Evolutionary conservation across 2,888 invertebrate genomes (phyloP), one percentile per base, ranked within the genome.

Genomic region (Carcina quercana): DNA sequence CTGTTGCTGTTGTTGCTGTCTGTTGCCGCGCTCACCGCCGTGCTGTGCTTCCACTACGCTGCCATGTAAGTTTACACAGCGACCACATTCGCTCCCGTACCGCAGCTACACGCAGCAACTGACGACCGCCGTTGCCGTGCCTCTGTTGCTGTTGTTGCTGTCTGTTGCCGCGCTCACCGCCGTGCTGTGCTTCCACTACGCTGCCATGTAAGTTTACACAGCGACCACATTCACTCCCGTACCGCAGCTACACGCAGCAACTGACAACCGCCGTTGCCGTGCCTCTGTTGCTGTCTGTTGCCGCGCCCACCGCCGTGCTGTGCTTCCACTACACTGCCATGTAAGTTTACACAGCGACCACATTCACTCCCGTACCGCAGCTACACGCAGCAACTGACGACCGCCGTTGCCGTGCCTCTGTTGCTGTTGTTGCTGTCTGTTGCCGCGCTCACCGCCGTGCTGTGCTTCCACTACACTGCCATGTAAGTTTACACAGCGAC

Each of bases 21-120:
- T 1, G 85, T 89, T 1, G 85, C 89, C 2, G 79, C 91, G 5
- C 63, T 94, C 2, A 91, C 92, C 0, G 87, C 90, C 2, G 88
- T 91, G 1, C 75, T 94, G 8, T 94, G 93, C 64, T 89, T 93
- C 45, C 89, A 92, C 45, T 90, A 92, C 52, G 90, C n/a, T n/a
- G n/a, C n/a, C n/a, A n/a, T n/a, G n/a, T n/a, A n/a, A n/a, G n/a
- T n/a, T n/a, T n/a, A n/a, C n/a, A n/a, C n/a, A n/a, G n/a, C n/a
- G n/a, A n/a, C n/a, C n/a, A 34, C 66, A 76, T 1, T 83, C 86
- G 28, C 72, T 92, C 11, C 94, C 94, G 0, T 67, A 82, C 15
- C 80, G 93, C 26, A 90, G 89, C 49, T 92, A 93, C 50, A 84
- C 86, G 6, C 84, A 87, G 36, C 91, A 93, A 56, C 78, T 92